Base-by-base conservation (phyloP, 37 sponge, comb jelly and placozoan genomes). In the Crambe crambe region DNA sequence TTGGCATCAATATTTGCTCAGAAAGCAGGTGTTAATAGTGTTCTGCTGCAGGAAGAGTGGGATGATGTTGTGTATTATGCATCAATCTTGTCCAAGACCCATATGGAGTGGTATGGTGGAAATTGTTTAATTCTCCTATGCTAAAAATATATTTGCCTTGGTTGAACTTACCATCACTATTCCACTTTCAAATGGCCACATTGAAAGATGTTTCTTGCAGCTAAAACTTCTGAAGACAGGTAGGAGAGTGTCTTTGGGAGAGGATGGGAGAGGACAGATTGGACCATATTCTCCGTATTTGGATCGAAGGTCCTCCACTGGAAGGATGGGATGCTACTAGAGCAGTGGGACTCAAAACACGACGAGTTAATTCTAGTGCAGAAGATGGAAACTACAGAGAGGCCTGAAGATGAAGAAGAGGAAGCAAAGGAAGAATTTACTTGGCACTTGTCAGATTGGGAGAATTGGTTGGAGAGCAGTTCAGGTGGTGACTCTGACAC, bases 1-100 rank as follows among this genome's bases (percentile, higher is more conserved):
- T 31, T 26, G 82, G 57, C 84, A 80, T 71, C 21, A 12, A 57
- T 80, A 25, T 88, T 85, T 12, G 64, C 84, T 40, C 68, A 87
- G 38, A 72, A 67, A n/a, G 80, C 87, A 6, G 23, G 32, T 42
- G 81, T 83, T 20, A 62, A 84, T 59, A 20, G 31, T 22, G 18
- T 78, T 41, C n/a, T 69, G 25, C 65, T 87, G 25, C 27, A 68
- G 62, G 81, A 87, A 69, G 88, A 92, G 40, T 92, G 92, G 92
- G 82, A 83, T 36, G 85, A 92, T 40, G 84, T 87, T 75, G 76
- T 86, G 22, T 68, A 51, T 4, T 91, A 85, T 83, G 81, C 81
- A 35, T 87, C 17, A 78, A 86, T 38, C 65, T 91, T 20, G 83
- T 82, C 27, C 74, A 78, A 42, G 77, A 79, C 10, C 36, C 42